Percentiles rank a stretch among this genome's conserved stretches.
Evolutionary conservation across 2,113 vertebrate species (phyloP).

Genomic region (Paraplagusia blochii): DNA sequence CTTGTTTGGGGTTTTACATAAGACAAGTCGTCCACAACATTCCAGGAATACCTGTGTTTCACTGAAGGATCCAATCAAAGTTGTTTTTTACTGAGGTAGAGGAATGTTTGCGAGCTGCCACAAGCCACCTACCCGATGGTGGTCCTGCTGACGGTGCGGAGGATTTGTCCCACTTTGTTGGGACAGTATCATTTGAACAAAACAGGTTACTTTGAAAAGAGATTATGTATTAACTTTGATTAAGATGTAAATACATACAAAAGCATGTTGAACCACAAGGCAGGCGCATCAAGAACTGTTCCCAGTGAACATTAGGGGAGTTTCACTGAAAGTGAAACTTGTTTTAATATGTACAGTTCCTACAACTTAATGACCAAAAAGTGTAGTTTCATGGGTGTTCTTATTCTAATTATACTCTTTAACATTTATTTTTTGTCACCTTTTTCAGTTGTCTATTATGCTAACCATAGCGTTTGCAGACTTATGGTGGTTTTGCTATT

Average conservation of each 20-base stretch:
- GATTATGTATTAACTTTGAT: not conserved
- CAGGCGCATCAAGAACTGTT: conserved; percentile 21
- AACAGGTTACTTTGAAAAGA: not conserved
- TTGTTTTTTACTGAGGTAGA: conserved; percentile 23
- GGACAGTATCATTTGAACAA: too few relatives aligned
- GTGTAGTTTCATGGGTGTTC: too few relatives aligned
- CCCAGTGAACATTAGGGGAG: not conserved
- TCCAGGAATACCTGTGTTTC: conserved; percentile 42
- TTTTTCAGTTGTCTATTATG: too few relatives aligned
- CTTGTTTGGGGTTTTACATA: not conserved
- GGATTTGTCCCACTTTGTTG: conserved; percentile 2
- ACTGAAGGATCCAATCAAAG: conserved; percentile 39
- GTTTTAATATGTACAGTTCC: not conserved
- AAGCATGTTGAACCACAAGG: conserved; percentile 11
- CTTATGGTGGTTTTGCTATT: too few relatives aligned
- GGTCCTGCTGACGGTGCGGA: not conserved
- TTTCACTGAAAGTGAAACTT: not conserved
- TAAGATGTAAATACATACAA: not conserved
- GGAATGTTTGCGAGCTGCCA: conserved; percentile 33
- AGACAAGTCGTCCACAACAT: conserved; percentile 29
- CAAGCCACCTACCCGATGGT: conserved; percentile 14
- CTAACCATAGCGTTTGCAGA: too few relatives aligned
- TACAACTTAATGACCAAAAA: too few relatives aligned
- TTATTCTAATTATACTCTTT: too few relatives aligned
- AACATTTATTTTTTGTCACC: too few relatives aligned